phyloP scores from a whole-genome alignment of 2,888 invertebrate species.

The Chloroclystis v-ata region DNA sequence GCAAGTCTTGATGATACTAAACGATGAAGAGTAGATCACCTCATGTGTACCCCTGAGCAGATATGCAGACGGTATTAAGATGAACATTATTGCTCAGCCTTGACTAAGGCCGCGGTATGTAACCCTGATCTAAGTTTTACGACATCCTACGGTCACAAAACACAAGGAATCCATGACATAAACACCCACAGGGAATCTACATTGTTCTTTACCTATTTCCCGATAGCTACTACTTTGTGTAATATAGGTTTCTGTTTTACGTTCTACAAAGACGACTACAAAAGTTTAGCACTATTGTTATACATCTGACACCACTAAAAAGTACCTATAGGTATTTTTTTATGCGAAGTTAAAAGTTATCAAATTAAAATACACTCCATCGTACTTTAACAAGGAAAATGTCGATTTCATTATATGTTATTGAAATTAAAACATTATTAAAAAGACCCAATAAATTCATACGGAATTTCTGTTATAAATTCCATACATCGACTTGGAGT shows the following conservation, averaged over 20 bases:
- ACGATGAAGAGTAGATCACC: not conserved
- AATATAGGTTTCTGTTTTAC: too few species aligned
- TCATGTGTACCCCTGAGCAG: slow-evolving; percentile 1
- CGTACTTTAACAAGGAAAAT: too few species aligned
- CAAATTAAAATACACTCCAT: too few species aligned
- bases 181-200: slow-evolving; percentile 8
- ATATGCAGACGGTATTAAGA: slow-evolving; percentile 15
- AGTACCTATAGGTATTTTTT: too few species aligned
- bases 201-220: slow-evolving; percentile 13
- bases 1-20: slow-evolving; percentile 2
- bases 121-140: slow-evolving; percentile 44
- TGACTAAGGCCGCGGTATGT: slow-evolving; percentile 28
- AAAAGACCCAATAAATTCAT: too few species aligned
- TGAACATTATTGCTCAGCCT: slow-evolving; percentile 29
- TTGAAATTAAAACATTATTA: too few species aligned
- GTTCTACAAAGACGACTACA: too few species aligned
- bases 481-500: not conserved
- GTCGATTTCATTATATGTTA: too few species aligned
- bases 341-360: too few species aligned
- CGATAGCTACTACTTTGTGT: not conserved
- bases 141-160: slow-evolving; percentile 33
- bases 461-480: not conserved
- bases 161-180: slow-evolving; percentile 18
- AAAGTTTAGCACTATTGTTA: too few species aligned
- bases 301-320: too few species aligned